A percentile compares a stretch with the other conserved stretches of the same genome.
These are phyloP conservation scores for Muricea muricata DNA, from an alignment of 92 coral and sea anemone species.

Conservation along the genomic window DNA sequence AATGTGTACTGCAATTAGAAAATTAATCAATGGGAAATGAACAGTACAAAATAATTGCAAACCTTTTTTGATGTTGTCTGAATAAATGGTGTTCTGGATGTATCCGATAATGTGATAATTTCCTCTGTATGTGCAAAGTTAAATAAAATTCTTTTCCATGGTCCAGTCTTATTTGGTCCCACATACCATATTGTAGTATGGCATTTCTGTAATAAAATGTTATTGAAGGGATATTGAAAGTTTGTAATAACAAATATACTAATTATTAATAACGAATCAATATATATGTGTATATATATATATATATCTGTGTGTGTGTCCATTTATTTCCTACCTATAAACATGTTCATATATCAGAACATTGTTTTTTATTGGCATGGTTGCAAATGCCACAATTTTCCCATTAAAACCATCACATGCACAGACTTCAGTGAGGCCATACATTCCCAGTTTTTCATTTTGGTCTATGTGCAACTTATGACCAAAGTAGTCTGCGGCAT, in stretches of 20 bases:
- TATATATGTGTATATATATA: background rate
- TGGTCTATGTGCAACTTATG: conserved; percentile 70
- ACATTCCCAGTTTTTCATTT: conserved; percentile 68
- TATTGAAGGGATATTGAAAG: too few relatives aligned
- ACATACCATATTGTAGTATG: conserved; percentile 56
- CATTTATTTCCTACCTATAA: conserved; percentile 50
- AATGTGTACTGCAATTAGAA: too few relatives aligned
- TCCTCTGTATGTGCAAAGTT: conserved; percentile 47
- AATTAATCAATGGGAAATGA: too few relatives aligned
- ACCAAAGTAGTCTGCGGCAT: conserved; percentile 67
- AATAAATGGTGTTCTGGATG: conserved; percentile 32
- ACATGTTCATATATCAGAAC: conserved; percentile 57
- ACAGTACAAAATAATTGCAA: too few relatives aligned
- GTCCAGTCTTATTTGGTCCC: conserved; percentile 75
- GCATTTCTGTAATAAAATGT: conserved; percentile 15
- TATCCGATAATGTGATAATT: conserved; percentile 38
- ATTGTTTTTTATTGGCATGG: conserved; percentile 73
- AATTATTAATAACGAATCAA: background rate
- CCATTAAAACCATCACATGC: conserved; percentile 72
- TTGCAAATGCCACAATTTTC: conserved; percentile 62
- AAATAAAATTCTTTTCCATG: conserved; percentile 72
- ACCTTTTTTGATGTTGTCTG: conserved; percentile 72
- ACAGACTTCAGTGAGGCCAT: conserved; percentile 70
- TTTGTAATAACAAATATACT: too few relatives aligned
- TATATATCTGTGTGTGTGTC: background rate